Conservation (phyloP, 2,888 invertebrate genomes). For the Acrobasis repandana region DNA sequence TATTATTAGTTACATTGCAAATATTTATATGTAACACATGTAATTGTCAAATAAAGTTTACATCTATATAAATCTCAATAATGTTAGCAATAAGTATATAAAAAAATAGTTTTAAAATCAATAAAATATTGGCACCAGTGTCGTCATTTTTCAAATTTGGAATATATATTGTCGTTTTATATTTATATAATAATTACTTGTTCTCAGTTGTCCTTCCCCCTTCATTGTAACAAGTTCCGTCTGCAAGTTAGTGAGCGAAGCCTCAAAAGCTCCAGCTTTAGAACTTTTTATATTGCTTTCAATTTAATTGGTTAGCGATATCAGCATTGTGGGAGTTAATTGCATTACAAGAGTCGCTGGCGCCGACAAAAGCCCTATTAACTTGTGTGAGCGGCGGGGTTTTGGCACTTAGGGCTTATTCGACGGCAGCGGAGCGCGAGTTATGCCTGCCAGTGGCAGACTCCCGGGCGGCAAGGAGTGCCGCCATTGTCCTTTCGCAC, state of each 20-base stretch:
- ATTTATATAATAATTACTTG: too few relatives aligned
- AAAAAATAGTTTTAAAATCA: too few relatives aligned
- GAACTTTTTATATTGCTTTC: slow-evolving; percentile 43
- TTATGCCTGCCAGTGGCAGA: slow-evolving; percentile 75
- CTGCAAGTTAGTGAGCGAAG: slow-evolving; percentile 16
- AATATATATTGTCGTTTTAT: too few relatives aligned
- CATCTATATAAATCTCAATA: too few relatives aligned
- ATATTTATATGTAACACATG: too few relatives aligned
- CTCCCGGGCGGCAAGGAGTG: slow-evolving; percentile 59
- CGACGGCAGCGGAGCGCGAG: slow-evolving; percentile 68
- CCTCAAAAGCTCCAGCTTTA: slow-evolving; percentile 15
- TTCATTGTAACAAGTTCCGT: too few relatives aligned
- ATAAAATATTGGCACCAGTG: too few relatives aligned
- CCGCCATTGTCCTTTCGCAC: slow-evolving; percentile 55
- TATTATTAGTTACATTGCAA: too few relatives aligned
- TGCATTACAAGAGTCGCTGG: slow-evolving; percentile 80
- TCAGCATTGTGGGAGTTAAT: slow-evolving; percentile 77
- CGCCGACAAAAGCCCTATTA: slow-evolving; percentile 76
- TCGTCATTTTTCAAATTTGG: too few relatives aligned
- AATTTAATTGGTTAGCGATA: slow-evolving; percentile 78
- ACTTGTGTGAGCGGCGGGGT: slow-evolving; percentile 70
- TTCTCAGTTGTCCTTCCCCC: too few relatives aligned
- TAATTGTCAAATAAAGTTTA: too few relatives aligned
- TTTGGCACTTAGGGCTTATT: slow-evolving; percentile 61
- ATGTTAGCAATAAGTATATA: too few relatives aligned